Conservation (phyloP, 2,113 vertebrate species). For the Atrichornis clamosus region DNA sequence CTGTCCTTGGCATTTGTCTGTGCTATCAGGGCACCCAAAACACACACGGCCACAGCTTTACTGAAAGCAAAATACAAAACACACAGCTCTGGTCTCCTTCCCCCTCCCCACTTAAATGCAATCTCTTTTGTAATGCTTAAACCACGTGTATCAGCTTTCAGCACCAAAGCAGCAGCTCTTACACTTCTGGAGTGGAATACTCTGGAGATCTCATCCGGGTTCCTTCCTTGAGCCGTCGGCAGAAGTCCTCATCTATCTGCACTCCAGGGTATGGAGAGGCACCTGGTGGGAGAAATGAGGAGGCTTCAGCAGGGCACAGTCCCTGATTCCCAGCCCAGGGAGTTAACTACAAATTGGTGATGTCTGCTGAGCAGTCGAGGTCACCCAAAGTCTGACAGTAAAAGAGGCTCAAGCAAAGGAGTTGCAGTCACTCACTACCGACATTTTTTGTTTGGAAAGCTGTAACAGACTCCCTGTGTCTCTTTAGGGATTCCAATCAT, state of each 20-base stretch:
- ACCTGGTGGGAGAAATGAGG: conserved; percentile 65
- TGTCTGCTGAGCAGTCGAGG: neutral
- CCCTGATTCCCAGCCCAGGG: neutral
- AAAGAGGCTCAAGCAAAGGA: neutral
- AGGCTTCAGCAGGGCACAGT: neutral
- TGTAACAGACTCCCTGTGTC: neutral
- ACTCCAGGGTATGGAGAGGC: conserved; percentile 92
- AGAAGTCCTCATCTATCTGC: conserved; percentile 94
- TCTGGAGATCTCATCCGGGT: conserved; percentile 91
- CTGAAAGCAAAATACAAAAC: neutral
- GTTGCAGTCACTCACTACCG: neutral
- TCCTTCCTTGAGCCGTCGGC: conserved; percentile 88
- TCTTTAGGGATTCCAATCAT: neutral
- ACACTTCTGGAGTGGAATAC: conserved; percentile 91
- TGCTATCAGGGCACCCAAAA: neutral
- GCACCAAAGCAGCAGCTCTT: conserved; percentile 45
- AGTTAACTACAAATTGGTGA: rapidly evolving
- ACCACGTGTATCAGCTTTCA: neutral
- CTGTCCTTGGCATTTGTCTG: neutral
- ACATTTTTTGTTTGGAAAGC: neutral
- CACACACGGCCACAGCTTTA: neutral
- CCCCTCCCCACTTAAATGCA: neutral
- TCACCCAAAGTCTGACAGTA: neutral
- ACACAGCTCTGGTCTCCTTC: neutral
- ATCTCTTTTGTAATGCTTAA: neutral